Evolutionary conservation across 2,113 vertebrate species (phyloP).

Genomic region (Trichomycterus rosablanca): DNA sequence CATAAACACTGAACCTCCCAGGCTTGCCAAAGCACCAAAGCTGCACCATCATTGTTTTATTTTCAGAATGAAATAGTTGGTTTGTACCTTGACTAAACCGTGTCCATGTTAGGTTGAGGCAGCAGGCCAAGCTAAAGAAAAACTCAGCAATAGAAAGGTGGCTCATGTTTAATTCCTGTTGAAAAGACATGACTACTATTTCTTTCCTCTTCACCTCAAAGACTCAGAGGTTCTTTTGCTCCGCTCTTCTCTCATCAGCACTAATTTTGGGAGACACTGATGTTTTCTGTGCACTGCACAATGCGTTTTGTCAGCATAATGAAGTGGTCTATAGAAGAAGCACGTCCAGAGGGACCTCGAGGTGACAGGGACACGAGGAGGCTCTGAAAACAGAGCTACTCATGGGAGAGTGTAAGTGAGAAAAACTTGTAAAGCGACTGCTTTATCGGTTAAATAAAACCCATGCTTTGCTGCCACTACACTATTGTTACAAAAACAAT

Average conservation of each 20-base stretch:
- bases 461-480: background rate
- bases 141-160: slow-evolving; percentile 15
- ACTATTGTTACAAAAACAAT: slow-evolving; percentile 6
- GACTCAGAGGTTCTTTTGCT: slow-evolving; percentile 26
- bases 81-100: too few species aligned
- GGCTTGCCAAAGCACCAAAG: too few species aligned
- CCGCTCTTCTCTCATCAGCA: background rate
- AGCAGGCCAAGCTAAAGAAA: slow-evolving; percentile 12
- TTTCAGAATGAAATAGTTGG: too few species aligned
- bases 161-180: slow-evolving; percentile 12
- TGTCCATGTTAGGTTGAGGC: too few species aligned
- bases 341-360: slow-evolving; percentile 27
- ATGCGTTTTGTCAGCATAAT: slow-evolving; percentile 36
- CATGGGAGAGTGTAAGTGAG: slow-evolving; percentile 25
- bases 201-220: slow-evolving; percentile 7
- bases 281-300: slow-evolving; percentile 21
- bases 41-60: too few species aligned
- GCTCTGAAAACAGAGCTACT: slow-evolving; percentile 16
- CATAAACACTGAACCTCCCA: too few species aligned
- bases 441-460: background rate
- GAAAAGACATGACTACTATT: slow-evolving; percentile 3
- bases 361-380: slow-evolving; percentile 24
- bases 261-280: slow-evolving; percentile 23
- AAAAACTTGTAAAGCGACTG: background rate
- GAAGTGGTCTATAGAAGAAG: slow-evolving; percentile 27